Evolutionary conservation across 2,113 vertebrate species (phyloP).

Genomic region (Hippopotamus amphibius): DNA sequence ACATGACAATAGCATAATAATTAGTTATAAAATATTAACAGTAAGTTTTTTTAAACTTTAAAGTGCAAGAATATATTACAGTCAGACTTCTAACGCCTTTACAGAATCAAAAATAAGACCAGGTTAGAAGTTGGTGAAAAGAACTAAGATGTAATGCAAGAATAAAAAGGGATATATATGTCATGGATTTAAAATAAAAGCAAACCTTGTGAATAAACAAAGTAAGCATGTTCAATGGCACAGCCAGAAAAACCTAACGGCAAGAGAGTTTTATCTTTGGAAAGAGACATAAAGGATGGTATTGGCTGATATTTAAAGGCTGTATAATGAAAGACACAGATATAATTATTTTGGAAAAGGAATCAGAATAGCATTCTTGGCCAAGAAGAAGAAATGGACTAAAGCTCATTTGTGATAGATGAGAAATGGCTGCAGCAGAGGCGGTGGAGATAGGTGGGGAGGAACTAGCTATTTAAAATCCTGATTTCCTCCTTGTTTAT

Average conservation of each 20-base stretch:
- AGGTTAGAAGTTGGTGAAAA: conserved; percentile 30
- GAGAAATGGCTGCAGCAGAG: neutral
- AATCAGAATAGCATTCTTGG: neutral
- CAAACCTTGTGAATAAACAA: neutral
- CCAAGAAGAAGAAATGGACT: conserved; percentile 12
- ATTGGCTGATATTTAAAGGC: conserved; percentile 7
- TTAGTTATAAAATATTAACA: neutral
- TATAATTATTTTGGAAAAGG: conserved; percentile 34
- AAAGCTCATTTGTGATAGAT: neutral
- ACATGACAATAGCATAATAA: neutral
- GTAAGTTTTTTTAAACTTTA: neutral
- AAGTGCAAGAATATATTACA: neutral
- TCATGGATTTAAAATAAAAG: neutral
- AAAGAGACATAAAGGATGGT: neutral
- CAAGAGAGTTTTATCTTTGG: neutral
- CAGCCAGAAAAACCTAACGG: neutral
- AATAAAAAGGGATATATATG: neutral
- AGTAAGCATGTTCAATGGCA: neutral
- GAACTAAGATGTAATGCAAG: neutral
- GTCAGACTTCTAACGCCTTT: neutral
- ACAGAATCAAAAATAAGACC: neutral
- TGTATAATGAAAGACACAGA: neutral
- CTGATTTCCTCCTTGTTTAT: neutral
- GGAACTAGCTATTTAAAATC: neutral
- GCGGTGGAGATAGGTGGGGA: neutral